Evolutionary conservation across 2,113 vertebrate species (phyloP).

Genomic region (Danionella cerebrum): DNA sequence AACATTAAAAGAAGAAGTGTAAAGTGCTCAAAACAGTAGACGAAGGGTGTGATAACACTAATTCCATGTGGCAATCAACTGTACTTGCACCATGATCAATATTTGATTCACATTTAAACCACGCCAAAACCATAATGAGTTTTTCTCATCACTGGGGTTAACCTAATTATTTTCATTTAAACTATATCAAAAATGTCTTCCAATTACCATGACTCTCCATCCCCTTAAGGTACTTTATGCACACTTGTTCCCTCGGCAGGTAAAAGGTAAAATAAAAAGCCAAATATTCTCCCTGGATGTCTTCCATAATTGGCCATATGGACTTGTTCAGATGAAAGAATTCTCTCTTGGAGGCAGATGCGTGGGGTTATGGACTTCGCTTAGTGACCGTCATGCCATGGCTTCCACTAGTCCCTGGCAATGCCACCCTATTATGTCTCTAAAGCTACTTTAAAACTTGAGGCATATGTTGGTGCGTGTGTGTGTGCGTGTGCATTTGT

Average conservation of each 20-base stretch:
- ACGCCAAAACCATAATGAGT: too few relatives aligned
- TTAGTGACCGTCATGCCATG: constrained; percentile 54
- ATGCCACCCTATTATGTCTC: constrained; percentile 30
- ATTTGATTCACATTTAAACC: too few relatives aligned
- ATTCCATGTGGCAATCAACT: too few relatives aligned
- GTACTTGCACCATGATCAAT: background rate
- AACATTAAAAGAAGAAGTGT: too few relatives aligned
- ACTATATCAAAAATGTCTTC: constrained; percentile 40
- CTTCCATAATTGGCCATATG: constrained; percentile 67
- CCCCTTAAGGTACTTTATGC: constrained; percentile 54
- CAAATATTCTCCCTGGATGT: constrained; percentile 57
- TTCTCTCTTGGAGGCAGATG: constrained; percentile 60
- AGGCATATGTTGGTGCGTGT: constrained; percentile 31
- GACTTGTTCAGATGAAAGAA: constrained; percentile 58
- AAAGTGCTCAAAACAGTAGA: too few relatives aligned
- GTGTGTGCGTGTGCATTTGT: too few relatives aligned
- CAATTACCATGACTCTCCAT: constrained; percentile 35
- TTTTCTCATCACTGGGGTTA: constrained; percentile 35
- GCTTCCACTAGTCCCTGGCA: constrained; percentile 40
- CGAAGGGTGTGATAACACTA: too few relatives aligned
- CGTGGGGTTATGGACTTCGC: constrained; percentile 46
- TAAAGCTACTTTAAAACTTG: constrained; percentile 25
- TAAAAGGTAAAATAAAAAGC: constrained; percentile 49
- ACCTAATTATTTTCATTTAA: constrained; percentile 19
- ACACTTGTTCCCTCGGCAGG: constrained; percentile 53